Evolutionary conservation across 2,113 vertebrate genomes (phyloP).

Genomic region (Turdus rufiventris): DNA sequence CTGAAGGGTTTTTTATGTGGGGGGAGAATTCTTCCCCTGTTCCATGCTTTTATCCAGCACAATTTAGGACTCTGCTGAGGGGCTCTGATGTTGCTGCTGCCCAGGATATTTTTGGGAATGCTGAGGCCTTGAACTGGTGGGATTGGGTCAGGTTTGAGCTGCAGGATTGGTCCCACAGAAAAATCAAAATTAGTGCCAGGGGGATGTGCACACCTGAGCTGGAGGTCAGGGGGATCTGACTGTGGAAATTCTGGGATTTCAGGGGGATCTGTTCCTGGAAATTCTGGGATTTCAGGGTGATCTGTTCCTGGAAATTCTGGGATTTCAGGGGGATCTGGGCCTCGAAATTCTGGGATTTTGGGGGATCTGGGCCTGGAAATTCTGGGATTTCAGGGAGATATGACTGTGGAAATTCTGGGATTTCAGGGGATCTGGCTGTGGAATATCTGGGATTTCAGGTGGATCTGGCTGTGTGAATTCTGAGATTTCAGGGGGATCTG

Average conservation of each 20-base stretch:
- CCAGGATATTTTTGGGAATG: not conserved
- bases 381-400: too few relatives aligned
- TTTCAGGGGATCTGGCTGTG: too few relatives aligned
- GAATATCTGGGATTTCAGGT: too few relatives aligned
- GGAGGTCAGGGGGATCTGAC: not conserved
- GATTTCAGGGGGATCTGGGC: too few relatives aligned
- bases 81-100: not conserved
- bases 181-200: not conserved
- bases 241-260: fast-evolving
- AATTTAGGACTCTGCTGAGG: not conserved
- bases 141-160: not conserved
- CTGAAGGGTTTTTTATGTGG: fast-evolving
- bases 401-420: too few relatives aligned
- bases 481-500: too few relatives aligned
- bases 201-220: not conserved
- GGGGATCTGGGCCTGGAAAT: too few relatives aligned
- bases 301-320: too few relatives aligned
- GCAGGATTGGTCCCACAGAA: not conserved
- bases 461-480: too few relatives aligned
- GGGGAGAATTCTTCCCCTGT: fast-evolving
- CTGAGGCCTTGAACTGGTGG: not conserved
- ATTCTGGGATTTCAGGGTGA: not conserved
- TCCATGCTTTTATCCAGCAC: fast-evolving
- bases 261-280: fast-evolving
- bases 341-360: too few relatives aligned